Base-by-base conservation (phyloP, 2,113 vertebrate genomes). In the Dicerorhinus sumatrensis region DNA sequence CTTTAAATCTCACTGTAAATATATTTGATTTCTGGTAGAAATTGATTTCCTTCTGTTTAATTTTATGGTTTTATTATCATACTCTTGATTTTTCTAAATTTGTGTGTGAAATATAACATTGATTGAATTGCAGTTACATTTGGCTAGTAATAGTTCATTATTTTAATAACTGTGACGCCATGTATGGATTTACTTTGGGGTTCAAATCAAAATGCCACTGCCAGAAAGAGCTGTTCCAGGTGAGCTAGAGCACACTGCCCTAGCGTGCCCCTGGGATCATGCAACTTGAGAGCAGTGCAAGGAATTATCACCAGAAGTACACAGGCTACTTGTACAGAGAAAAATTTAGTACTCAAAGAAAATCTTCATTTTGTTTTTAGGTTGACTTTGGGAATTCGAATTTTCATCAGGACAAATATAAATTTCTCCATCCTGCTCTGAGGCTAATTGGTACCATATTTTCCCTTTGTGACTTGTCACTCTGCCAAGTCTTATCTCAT, bases 21-120 rank as follows among this genome's bases (percentile, higher is more conserved):
- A 98, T 91, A 97, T 98, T 97, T 96, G 97, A 98, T 98, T 98
- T 98, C 96, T 97, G 98, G 93, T 98, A 98, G 96, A 98, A 97
- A 98, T 95, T 97, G 51, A 91, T 97, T 98, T 98, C 95, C 75
- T 98, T 97, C 96, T 98, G 98, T 98, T 98, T 98, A 98, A 96
- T 97, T 98, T 98, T 97, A 97, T 97, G 96, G 75, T 93, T 98
- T 98, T 95, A 92, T 94, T 96, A 97, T 97, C 91, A 93, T 96
- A 96, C 76, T 97, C 94, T 96, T 97, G 89, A 84, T 96, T 98
- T 98, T 98, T 96, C 94, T 97, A 97, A 98, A 98, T 89, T 97
- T 94, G 89, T 94, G 97, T 98, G 97, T 98, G 96, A 98, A 98
- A 94, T 97, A 96, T 94, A 98, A 96, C 96, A 85, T 92, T 97